Evolutionary conservation across 2,797 vertebrate genomes (phyloP), one percentile per base, ranked within the genome.

Genomic region (Ctenosaura bakeri): DNA sequence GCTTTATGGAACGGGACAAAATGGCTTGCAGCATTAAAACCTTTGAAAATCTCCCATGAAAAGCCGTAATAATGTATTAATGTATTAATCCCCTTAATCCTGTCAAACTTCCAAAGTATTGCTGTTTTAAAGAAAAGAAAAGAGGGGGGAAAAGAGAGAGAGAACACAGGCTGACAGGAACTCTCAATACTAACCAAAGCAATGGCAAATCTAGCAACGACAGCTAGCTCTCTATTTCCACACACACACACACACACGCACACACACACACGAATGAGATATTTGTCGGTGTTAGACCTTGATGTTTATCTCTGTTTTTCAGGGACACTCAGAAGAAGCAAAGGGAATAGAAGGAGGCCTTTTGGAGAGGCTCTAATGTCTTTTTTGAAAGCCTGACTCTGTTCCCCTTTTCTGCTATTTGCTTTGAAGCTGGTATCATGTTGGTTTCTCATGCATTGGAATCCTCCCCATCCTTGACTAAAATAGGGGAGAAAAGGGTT

Each of bases 21-120:
- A 95, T 92, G 94, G 91, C 96, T 97, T 94, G 94, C 85, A 85
- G 94, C 8, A 52, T 92, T 93, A 93, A 93, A 95, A 94, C 92
- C 96, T 95, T 94, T 93, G 95, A 96, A 97, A 97, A 96, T 97
- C 94, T 96, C 93, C 94, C 93, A 73, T 94, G 96, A 97, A 46
- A 97, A 93, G 94, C 26, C 79, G 86, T 96, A 97, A 96, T 96
- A 97, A 96, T 93, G 93, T 95, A 94, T 96, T 97, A 96, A 96
- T 95, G 92, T 92, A 96, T 97, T 97, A 97, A 97, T 97, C 96
- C 93, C 91, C 91, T 93, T 97, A 97, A 97, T 97, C 95, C 96
- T 95, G 95, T 97, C 96, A 95, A 97, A 96, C 94, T 95, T 96
- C 91, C 92, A 83, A 87, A 94, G 93, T 93, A 90, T 95, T 90